Evolutionary conservation across 2,888 invertebrate genomes (phyloP).

Genomic region (Pinctada fucata): DNA sequence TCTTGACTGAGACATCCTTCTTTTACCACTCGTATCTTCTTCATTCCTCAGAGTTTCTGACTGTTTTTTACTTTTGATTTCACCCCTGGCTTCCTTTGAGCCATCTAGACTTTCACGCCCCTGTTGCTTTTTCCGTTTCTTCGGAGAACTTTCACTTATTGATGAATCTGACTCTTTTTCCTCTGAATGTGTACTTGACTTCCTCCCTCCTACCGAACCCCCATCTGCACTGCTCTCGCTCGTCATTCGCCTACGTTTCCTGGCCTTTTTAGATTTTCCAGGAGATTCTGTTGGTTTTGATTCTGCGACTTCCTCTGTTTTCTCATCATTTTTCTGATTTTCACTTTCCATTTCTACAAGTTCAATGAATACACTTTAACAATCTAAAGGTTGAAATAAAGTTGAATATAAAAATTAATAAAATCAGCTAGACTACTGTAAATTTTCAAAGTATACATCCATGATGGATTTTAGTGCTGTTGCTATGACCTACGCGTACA

Average conservation of each 20-base stretch:
- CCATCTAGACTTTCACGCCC: constrained; percentile 16
- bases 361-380: not conserved
- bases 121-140: constrained; percentile 17
- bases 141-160: constrained; percentile 2
- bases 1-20: constrained; percentile 17
- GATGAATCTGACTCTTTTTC: constrained; percentile 10
- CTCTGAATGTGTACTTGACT: constrained; percentile 39
- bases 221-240: constrained; percentile 57
- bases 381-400: not conserved
- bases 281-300: constrained; percentile 21
- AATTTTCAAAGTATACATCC: not conserved
- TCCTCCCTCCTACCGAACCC: constrained; percentile 39
- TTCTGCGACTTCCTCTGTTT: constrained; percentile 14
- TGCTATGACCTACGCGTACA: no score
- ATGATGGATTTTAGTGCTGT: not conserved
- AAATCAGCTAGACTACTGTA: not conserved
- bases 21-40: constrained; percentile 16
- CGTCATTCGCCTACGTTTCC: constrained; percentile 43
- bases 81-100: constrained; percentile 14
- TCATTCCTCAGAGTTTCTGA: constrained; percentile 42
- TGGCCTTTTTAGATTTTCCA: constrained; percentile 39
- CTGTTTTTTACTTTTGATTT: constrained; percentile 24
- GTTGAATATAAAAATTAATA: not conserved
- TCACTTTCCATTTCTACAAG: not conserved
- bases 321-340: not conserved